Conservation (phyloP, 2,113 vertebrate genomes). For the Aldabrachelys gigantea region DNA sequence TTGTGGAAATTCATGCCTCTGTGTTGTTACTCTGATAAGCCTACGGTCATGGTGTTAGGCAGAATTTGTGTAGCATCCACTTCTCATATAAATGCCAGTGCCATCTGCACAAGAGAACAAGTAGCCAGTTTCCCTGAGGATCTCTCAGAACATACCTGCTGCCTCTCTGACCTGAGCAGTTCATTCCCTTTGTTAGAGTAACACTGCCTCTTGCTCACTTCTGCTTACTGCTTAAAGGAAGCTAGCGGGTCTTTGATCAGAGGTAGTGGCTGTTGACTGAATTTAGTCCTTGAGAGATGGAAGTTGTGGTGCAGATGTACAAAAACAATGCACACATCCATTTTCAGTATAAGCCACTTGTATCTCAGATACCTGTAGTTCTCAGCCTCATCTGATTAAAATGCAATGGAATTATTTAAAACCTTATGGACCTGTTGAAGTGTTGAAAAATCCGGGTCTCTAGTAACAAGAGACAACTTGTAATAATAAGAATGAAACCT, state of each 20-base stretch:
- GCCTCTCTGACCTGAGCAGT: background rate
- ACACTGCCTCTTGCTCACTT: background rate
- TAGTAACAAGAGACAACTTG: background rate
- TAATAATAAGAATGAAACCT: background rate
- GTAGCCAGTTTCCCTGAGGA: background rate
- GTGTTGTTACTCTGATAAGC: background rate
- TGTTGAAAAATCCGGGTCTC: background rate
- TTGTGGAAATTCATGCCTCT: background rate
- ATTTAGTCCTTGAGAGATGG: slow-evolving; percentile 28
- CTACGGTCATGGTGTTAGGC: background rate
- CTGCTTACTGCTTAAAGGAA: background rate
- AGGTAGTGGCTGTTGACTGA: background rate
- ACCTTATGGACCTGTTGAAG: background rate
- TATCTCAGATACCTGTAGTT: background rate
- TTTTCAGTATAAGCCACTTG: background rate
- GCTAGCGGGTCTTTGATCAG: background rate
- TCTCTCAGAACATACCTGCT: background rate
- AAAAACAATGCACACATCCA: background rate
- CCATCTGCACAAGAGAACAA: background rate
- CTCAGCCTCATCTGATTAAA: background rate
- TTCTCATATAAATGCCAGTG: background rate
- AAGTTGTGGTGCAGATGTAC: background rate
- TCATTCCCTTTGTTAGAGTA: background rate
- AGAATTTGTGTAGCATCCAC: background rate
- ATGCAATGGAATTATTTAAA: background rate